Base-by-base conservation (phyloP, 2,888 invertebrate genomes). In the Coelinius sp. region DNA sequence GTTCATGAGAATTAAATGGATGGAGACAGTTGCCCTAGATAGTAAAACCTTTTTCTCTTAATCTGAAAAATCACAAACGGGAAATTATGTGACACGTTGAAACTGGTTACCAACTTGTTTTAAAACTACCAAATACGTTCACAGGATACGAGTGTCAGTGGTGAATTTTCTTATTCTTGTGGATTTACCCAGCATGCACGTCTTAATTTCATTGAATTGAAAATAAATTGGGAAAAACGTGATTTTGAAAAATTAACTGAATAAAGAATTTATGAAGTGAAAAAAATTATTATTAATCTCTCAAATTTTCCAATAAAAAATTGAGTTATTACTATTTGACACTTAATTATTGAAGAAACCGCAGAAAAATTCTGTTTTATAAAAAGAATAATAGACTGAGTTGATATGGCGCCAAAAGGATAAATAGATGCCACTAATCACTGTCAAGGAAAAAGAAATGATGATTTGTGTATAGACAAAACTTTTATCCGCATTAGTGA, bases 1-100 rank as follows among this genome's bases (percentile, higher is more conserved):
- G 1, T 35, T 20, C 35, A 10, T 10, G 12, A 59, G 59, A 31
- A 20, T 59, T 35, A 14, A 31, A 31, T 14, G 59, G 35, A 59
- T 59, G 35, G 59, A 35, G 35, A 59, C 35, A 59, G 59, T 31
- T 25, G 59, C 35, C 59, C 59, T 20, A 59, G 59, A 59, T 59
- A 31, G 59, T 6, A 17, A 35, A 31, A 59, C 14, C 17, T 31
- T 14, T 59, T 35, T 35, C 25, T 17, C 35, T 59, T 17, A n/a
- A 7, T 2, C 17, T 20, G 59, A 59, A 59, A 59, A 31, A 59
- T 59, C 59, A 59, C 17, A 31, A 31, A 59, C 59, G 59, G 59
- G 59, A 59, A 59, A 59, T 59, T 31, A 35, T 59, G 31, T 14
- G 59, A 59, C 59, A 35, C 31, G 17, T 59, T 31, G 35, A 31